Evolutionary conservation across 2,888 invertebrate species (phyloP).

Genomic region (Pardosa pseudoannulata): DNA sequence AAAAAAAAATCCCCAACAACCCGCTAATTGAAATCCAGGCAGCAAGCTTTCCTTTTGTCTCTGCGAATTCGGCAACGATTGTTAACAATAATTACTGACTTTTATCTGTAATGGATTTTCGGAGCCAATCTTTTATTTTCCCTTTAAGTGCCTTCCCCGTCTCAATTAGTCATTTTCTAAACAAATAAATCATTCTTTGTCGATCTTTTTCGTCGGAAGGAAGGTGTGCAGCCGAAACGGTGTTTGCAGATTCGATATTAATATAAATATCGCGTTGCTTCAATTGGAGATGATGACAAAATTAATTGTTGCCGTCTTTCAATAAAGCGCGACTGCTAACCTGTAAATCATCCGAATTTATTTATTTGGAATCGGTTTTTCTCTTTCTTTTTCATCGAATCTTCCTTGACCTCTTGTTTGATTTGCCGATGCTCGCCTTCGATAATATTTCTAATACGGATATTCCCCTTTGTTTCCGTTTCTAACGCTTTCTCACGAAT

Average conservation of each 20-base stretch:
- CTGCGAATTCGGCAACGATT: neutral
- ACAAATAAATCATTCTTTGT: constrained; percentile 34
- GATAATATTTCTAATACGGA: too few relatives aligned
- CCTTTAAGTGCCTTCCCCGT: constrained; percentile 31
- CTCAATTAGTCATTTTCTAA: constrained; percentile 57
- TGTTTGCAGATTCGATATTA: constrained; percentile 10
- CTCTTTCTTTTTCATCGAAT: too few relatives aligned
- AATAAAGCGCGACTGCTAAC: too few relatives aligned
- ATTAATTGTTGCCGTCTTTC: too few relatives aligned
- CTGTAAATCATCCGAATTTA: too few relatives aligned
- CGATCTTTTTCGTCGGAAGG: constrained; percentile 13
- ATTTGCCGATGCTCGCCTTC: too few relatives aligned
- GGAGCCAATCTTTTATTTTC: constrained; percentile 26
- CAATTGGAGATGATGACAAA: neutral
- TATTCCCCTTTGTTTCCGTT: too few relatives aligned
- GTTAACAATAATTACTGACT: constrained; percentile 48
- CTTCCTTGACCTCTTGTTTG: too few relatives aligned
- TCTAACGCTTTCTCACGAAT: too few relatives aligned
- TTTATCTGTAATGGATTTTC: constrained; percentile 35
- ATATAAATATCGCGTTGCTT: constrained; percentile 16
- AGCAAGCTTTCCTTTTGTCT: neutral
- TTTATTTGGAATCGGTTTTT: too few relatives aligned
- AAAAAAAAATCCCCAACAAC: constrained; percentile 29
- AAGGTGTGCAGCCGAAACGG: neutral
- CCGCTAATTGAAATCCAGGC: constrained; percentile 33